A percentile compares a stretch with the other conserved stretches of the same genome.
phyloP scores from a whole-genome alignment of 2,113 vertebrate genomes.

The Siniperca chuatsi region DNA sequence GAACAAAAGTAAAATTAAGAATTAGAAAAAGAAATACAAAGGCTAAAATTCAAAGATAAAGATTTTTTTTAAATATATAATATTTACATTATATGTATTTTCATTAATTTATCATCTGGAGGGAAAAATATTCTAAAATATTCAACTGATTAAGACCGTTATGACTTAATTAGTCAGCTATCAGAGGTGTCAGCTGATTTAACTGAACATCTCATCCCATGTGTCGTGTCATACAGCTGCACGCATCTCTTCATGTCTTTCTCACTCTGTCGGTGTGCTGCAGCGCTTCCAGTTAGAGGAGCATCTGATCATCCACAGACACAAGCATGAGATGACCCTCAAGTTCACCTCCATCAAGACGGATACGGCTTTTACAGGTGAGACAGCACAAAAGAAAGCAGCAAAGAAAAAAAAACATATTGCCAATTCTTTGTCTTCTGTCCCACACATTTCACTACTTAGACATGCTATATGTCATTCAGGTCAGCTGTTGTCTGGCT shows the following conservation, averaged over 20 bases:
- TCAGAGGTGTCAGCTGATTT: conserved; percentile 17
- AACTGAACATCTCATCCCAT: conserved; percentile 6
- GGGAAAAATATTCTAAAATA: conserved; percentile 6
- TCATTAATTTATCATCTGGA: not conserved
- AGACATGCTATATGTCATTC: conserved; percentile 4
- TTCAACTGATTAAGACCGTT: not conserved
- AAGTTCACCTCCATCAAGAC: conserved; percentile 96
- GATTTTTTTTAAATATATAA: not conserved
- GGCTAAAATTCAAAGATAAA: not conserved
- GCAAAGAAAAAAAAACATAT: not conserved
- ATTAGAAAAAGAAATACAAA: not conserved
- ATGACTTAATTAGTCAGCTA: conserved; percentile 11
- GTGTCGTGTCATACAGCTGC: conserved; percentile 35
- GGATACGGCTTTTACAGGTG: conserved; percentile 94
- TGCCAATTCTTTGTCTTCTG: not conserved
- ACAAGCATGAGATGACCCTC: conserved; percentile 99
- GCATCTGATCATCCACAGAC: conserved; percentile 97
- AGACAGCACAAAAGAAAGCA: not conserved
- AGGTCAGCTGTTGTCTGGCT: conserved; percentile 23
- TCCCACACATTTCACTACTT: not conserved
- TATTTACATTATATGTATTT: no score
- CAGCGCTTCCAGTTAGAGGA: conserved; percentile 98
- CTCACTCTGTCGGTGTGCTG: conserved; percentile 70
- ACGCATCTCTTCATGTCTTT: conserved; percentile 73
- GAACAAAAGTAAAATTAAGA: not conserved